Conservation (phyloP, 2,113 vertebrate species). For the Alligator sinensis region DNA sequence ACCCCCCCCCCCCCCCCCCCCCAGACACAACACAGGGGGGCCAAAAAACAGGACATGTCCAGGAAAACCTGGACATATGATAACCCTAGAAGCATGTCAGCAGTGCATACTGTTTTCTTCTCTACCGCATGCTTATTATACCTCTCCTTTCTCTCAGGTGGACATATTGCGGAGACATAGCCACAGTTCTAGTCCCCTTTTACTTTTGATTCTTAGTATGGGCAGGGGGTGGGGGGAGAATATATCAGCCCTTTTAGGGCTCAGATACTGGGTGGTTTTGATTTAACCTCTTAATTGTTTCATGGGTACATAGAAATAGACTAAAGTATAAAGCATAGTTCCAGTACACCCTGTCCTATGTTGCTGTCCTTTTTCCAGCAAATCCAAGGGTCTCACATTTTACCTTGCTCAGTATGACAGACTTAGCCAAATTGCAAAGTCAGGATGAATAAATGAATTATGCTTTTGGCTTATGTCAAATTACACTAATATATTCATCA, state of each 20-base stretch:
- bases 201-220: neutral
- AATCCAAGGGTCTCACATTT: neutral
- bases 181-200: rapidly evolving
- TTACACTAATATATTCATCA: rapidly evolving
- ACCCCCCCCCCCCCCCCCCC: too few species aligned
- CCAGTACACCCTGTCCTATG: neutral
- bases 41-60: too few species aligned
- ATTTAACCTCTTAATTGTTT: neutral
- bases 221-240: neutral
- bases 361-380: neutral
- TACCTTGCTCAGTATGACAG: neutral
- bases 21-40: too few species aligned
- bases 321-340: neutral
- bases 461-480: neutral
- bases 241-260: neutral
- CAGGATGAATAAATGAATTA: neutral
- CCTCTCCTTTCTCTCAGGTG: neutral
- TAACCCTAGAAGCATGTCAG: neutral
- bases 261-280: neutral
- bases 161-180: neutral
- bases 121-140: neutral
- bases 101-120: neutral
- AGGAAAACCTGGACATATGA: too few species aligned
- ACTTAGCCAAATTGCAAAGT: neutral
- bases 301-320: neutral